Evolutionary conservation across 2,888 invertebrate genomes (phyloP), one percentile per base, ranked within the genome.

Genomic region (Geotrupes spiniger): DNA sequence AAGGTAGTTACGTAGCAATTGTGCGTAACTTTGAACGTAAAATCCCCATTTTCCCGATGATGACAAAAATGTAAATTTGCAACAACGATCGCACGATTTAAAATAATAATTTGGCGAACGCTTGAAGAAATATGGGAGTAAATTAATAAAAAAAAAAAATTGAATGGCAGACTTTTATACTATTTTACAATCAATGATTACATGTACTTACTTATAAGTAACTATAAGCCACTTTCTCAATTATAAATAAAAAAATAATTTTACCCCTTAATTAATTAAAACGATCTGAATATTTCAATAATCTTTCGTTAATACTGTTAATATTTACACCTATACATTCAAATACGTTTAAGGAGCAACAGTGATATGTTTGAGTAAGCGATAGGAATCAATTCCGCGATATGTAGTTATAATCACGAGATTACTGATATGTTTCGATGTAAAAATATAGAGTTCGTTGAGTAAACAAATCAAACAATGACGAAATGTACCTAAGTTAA

Each of bases 301-400:
- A 46, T 33, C 26, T 12, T 11, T 33, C n/a, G 11, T n/a, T 49
- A 49, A 49, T 49, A 49, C 48, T 49, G 43, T 25, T 29, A 38
- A 49, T 49, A 48, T 39, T 43, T 49, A 49, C 48, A 43, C 48
- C 37, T 48, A 49, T 49, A 48, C 43, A 43, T 48, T 16, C 42
- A 43, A n/a, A 36, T 36, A 36, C 33, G 37, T 31, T 25, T 40
- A 46, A 41, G 15, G 42, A 48, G 33, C 48, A 48, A 49, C 47
- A 44, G 27, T 55, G 49, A 53, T 54, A 47, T 50, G 52, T 44
- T 46, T 42, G 12, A 27, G 25, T 43, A 36, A 42, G 45, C 42
- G 40, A 39, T 58, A 59, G 61, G 59, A 62, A 57, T 57, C 55
- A 58, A 57, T 54, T 58, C 56, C 55, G 48, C 53, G 62, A 63